phyloP scores from a whole-genome alignment of 2,888 invertebrate genomes.

The Pheosia gnoma region DNA sequence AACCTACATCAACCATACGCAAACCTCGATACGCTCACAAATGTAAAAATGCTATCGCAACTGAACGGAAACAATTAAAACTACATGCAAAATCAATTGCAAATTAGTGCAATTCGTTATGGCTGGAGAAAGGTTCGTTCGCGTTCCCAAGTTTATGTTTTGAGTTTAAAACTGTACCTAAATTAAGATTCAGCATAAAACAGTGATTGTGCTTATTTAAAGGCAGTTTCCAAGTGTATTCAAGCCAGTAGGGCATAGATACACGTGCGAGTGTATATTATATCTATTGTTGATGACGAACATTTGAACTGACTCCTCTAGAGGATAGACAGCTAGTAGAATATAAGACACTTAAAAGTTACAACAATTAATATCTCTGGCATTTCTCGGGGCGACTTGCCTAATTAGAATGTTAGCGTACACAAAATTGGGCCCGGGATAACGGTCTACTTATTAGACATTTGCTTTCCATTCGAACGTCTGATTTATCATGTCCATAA shows the following conservation, averaged over 20 bases:
- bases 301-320: no score
- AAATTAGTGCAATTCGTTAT: conserved; percentile 68
- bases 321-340: no score
- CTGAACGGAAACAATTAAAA: conserved; percentile 63
- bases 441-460: conserved; percentile 69
- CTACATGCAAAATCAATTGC: conserved; percentile 67
- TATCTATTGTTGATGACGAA: no score
- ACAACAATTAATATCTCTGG: conserved; percentile 26
- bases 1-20: conserved; percentile 64
- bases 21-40: conserved; percentile 47
- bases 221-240: background rate
- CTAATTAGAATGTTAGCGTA: conserved; percentile 64
- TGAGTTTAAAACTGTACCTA: background rate
- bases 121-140: conserved; percentile 48
- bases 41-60: conserved; percentile 65
- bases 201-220: background rate
- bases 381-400: conserved; percentile 54
- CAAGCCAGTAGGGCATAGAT: background rate
- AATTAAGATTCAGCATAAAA: conserved; percentile 5
- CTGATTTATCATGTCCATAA: conserved; percentile 57
- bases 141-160: conserved; percentile 19
- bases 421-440: conserved; percentile 51
- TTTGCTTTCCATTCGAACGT: conserved; percentile 52
- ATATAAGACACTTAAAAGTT: background rate
- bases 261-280: no score